A percentile compares a stretch with the other conserved stretches of the same genome.
phyloP scores from a whole-genome alignment of 2,888 invertebrate species.

The Gasteruption jaculator region DNA sequence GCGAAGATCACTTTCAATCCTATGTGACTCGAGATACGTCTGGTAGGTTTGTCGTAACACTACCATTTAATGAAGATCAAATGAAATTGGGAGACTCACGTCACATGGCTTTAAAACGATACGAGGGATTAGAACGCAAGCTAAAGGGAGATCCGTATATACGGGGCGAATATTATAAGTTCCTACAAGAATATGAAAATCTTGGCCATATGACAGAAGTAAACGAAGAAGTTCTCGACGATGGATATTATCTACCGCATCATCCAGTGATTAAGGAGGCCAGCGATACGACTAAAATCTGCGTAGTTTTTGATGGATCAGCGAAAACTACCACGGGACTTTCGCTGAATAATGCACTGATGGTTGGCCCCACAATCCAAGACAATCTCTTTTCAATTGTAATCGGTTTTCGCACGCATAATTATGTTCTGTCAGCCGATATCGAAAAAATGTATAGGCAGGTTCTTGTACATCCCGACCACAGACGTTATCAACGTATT shows the following conservation, averaged over 20 bases:
- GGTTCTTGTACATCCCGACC: neutral
- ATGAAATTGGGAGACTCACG: slow-evolving; percentile 12
- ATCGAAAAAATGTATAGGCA: no score
- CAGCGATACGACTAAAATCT: slow-evolving; percentile 24
- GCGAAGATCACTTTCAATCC: slow-evolving; percentile 4
- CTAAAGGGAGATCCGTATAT: slow-evolving; percentile 3
- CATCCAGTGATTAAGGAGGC: slow-evolving; percentile 22
- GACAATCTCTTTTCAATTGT: no score
- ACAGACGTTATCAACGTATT: neutral
- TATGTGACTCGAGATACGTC: neutral
- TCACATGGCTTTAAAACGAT: slow-evolving; percentile 11
- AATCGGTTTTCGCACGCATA: no score
- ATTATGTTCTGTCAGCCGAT: no score
- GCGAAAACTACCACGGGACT: slow-evolving; percentile 19
- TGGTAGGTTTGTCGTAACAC: slow-evolving; percentile 7
- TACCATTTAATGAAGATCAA: slow-evolving; percentile 13
- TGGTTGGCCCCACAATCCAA: slow-evolving; percentile 28
- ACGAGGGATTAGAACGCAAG: slow-evolving; percentile 7
- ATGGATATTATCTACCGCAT: slow-evolving; percentile 22
- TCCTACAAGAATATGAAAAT: slow-evolving; percentile 24
- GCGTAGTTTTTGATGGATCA: slow-evolving; percentile 30
- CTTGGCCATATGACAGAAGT: slow-evolving; percentile 24
- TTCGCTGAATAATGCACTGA: slow-evolving; percentile 22
- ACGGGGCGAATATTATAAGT: slow-evolving; percentile 16
- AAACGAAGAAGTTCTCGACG: neutral